Evolutionary conservation across 2,888 invertebrate genomes (phyloP).

Genomic region (Xiphydria camelus): DNA sequence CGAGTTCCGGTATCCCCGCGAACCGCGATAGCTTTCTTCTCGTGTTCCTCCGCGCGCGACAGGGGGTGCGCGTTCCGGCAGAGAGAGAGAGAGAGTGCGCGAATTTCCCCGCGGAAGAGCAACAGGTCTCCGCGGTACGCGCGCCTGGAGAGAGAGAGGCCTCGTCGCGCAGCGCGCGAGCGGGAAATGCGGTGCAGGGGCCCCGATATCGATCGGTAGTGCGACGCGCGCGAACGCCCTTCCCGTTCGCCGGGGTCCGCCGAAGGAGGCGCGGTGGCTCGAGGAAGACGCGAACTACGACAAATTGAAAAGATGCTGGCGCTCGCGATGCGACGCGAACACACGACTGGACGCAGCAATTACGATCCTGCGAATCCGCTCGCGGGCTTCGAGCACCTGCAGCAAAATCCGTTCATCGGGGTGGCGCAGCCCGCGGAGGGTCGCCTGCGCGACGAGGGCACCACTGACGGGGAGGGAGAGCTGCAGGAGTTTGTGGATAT

Average conservation of each 20-base stretch:
- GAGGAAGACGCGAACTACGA: too few species aligned
- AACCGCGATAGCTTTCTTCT: too few species aligned
- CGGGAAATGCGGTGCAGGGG: too few species aligned
- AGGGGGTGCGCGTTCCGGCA: too few species aligned
- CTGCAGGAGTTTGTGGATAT: conserved; percentile 77
- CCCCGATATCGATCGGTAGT: too few species aligned
- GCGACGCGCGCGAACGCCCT: too few species aligned
- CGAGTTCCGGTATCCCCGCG: too few species aligned
- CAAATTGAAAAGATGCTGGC: conserved; percentile 55
- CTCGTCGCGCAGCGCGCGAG: conserved; percentile 23
- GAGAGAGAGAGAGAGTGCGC: conserved; percentile 2
- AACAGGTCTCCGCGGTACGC: background rate
- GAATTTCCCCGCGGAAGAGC: conserved; percentile 2
- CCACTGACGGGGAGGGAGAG: conserved; percentile 49
- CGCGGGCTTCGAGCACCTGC: conserved; percentile 55
- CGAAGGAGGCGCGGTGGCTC: too few species aligned
- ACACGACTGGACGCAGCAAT: conserved; percentile 53
- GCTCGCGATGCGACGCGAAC: conserved; percentile 57
- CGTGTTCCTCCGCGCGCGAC: too few species aligned
- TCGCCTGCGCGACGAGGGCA: conserved; percentile 38
- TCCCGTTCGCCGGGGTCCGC: too few species aligned
- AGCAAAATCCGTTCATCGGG: conserved; percentile 47
- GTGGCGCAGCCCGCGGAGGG: conserved; percentile 42
- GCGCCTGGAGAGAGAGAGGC: conserved; percentile 34
- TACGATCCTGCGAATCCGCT: conserved; percentile 52